phyloP scores from a whole-genome alignment of 2,113 vertebrate genomes.

The Rattus norvegicus region GRCr8 NC_086029.1:40222501-40223000 shows the following conservation, averaged over 20 bases:
- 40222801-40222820: neutral
- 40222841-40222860: neutral
- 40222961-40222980: neutral
- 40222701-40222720: neutral
- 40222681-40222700: neutral
- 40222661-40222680: neutral
- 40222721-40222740: neutral
- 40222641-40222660: neutral
- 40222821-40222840: neutral
- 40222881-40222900: neutral
- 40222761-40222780: neutral
- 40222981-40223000: neutral
- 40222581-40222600: neutral
- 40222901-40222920: neutral
- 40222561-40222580: neutral
- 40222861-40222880: neutral
- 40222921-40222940: neutral
- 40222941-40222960: neutral
- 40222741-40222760: neutral
- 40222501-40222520: neutral
- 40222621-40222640: neutral
- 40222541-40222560: slow-evolving; percentile 39
- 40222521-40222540: neutral
- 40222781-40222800: neutral
- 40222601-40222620: neutral